Conservation (phyloP, 2,797 vertebrate genomes). For the Hylomyscus alleni region DNA sequence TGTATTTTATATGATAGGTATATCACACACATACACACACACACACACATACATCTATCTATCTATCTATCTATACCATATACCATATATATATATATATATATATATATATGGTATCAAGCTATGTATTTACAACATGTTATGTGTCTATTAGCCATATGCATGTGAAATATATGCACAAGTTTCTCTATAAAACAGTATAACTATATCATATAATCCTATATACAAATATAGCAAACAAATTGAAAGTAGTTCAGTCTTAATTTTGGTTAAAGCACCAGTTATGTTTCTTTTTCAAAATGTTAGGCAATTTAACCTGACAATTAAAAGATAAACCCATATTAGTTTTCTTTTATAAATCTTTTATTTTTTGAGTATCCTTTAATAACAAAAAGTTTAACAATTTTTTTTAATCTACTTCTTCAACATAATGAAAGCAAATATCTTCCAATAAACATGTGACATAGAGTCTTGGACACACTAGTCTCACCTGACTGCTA, state of each 20-base stretch:
- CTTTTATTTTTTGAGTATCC: conserved; percentile 48
- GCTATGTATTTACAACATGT: no score
- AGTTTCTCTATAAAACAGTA: neutral
- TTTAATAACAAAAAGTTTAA: conserved; percentile 40
- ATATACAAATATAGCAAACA: neutral
- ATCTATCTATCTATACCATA: no score
- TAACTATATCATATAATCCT: conserved; percentile 35
- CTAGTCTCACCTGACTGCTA: conserved; percentile 12
- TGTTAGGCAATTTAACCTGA: conserved; percentile 3
- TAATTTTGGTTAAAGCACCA: conserved; percentile 63
- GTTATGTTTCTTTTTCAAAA: conserved; percentile 65
- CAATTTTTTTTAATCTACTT: neutral
- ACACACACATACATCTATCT: no score
- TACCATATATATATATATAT: no score
- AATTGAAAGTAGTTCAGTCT: conserved; percentile 30
- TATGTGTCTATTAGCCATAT: no score
- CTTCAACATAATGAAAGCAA: conserved; percentile 52
- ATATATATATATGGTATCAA: no score
- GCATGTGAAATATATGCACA: no score
- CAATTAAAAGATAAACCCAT: conserved; percentile 12
- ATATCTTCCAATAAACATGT: conserved; percentile 1
- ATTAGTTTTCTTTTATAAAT: conserved; percentile 34
- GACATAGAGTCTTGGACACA: neutral
- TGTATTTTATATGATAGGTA: no score
- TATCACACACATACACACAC: no score